Conservation (phyloP, 2,888 invertebrate genomes). For the Oscheius sp. region DNA sequence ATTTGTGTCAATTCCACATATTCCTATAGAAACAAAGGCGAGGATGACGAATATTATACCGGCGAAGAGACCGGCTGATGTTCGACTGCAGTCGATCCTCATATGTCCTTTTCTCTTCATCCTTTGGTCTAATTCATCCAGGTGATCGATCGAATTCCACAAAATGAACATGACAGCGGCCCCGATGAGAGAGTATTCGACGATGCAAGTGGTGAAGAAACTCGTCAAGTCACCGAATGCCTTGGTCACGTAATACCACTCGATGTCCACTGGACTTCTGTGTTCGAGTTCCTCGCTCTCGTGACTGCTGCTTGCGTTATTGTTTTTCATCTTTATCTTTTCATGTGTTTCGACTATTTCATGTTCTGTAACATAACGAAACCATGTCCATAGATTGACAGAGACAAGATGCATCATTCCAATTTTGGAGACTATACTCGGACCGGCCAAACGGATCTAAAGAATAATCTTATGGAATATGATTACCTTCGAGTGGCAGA, state of each 20-base stretch:
- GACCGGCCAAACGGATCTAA: conserved; percentile 58
- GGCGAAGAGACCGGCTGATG: conserved; percentile 66
- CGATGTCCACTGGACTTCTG: conserved; percentile 47
- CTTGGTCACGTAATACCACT: conserved; percentile 16
- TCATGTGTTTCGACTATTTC: conserved; percentile 48
- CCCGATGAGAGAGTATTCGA: conserved; percentile 66
- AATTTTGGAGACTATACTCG: conserved; percentile 58
- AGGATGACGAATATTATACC: conserved; percentile 66
- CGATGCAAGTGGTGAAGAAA: conserved; percentile 66
- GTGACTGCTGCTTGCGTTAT: conserved; percentile 2
- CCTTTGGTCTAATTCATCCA: conserved; percentile 24
- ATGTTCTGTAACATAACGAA: conserved; percentile 67
- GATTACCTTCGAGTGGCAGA: conserved; percentile 68
- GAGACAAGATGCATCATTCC: conserved; percentile 69
- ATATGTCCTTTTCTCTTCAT: conserved; percentile 58
- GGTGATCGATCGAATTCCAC: conserved; percentile 64
- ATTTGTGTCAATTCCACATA: conserved; percentile 62
- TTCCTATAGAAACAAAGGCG: conserved; percentile 64
- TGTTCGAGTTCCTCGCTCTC: neutral
- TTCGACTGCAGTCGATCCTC: conserved; percentile 69
- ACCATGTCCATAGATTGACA: conserved; percentile 69
- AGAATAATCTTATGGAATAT: neutral
- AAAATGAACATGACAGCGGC: conserved; percentile 69
- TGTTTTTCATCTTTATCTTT: conserved; percentile 32
- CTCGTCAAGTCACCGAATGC: conserved; percentile 68